Conservation (phyloP, 2,797 vertebrate species). For the Pseudochirops corinnae region DNA sequence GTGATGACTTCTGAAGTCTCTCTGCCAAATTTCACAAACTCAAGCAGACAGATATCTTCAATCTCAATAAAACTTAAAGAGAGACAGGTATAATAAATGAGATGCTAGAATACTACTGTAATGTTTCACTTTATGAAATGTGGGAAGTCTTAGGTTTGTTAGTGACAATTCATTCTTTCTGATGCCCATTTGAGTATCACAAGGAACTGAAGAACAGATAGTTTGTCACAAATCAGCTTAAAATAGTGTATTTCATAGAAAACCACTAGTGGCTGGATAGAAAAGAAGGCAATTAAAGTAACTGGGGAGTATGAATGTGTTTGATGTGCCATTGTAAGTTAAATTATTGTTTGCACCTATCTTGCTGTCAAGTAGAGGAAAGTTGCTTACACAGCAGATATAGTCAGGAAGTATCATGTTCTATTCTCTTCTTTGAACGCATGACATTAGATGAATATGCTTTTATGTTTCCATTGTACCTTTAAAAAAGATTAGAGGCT, state of each 20-base stretch:
- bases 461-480: not conserved
- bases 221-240: not conserved
- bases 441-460: not conserved
- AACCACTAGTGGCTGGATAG: not conserved
- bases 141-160: not conserved
- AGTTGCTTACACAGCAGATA: not conserved
- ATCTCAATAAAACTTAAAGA: not conserved
- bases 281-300: not conserved
- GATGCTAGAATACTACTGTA: not conserved
- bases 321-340: not conserved
- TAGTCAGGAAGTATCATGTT: not conserved
- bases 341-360: not conserved
- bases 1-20: not conserved
- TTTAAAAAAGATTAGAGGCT: slow-evolving; percentile 2
- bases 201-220: not conserved
- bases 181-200: not conserved
- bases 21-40: not conserved
- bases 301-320: not conserved
- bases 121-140: not conserved
- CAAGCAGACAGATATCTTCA: not conserved
- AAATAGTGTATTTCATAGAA: not conserved
- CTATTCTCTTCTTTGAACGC: not conserved
- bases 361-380: not conserved
- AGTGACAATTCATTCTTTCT: not conserved
- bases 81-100: not conserved